Conservation (phyloP, 2,113 vertebrate species). For the Aphyosemion australe region DNA sequence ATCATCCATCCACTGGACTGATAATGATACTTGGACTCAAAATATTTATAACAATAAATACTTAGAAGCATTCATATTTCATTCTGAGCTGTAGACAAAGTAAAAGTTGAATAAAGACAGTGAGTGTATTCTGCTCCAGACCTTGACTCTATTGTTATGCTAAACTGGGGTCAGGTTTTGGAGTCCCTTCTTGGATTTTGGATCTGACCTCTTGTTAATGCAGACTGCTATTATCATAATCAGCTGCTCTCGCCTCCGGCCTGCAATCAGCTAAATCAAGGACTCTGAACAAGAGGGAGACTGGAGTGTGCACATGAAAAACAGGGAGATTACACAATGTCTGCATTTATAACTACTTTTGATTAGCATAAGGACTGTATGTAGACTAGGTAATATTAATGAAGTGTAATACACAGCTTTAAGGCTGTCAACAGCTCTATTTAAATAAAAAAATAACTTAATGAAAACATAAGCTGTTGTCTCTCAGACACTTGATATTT, state of each 20-base stretch:
- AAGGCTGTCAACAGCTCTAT: no score
- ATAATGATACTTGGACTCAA: no score
- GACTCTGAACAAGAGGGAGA: constrained; percentile 27
- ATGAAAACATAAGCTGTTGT: no score
- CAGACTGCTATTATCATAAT: constrained; percentile 48
- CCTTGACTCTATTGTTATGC: constrained; percentile 28
- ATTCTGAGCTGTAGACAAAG: no score
- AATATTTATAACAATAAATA: no score
- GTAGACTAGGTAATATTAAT: not conserved
- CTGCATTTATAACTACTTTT: not conserved
- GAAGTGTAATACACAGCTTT: no score
- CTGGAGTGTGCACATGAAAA: constrained; percentile 3
- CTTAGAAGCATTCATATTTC: no score
- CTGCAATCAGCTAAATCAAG: constrained; percentile 56
- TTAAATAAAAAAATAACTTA: no score
- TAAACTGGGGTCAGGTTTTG: constrained; percentile 40
- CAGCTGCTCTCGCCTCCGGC: constrained; percentile 35
- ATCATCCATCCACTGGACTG: no score
- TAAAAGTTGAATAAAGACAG: no score
- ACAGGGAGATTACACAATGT: constrained; percentile 10
- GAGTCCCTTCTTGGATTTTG: constrained; percentile 20
- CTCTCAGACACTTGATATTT: no score
- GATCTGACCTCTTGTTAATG: constrained; percentile 45
- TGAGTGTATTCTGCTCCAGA: not conserved
- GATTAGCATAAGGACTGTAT: not conserved